Base-by-base conservation (phyloP, 2,113 vertebrate genomes). In the Coreoperca whiteheadi region DNA sequence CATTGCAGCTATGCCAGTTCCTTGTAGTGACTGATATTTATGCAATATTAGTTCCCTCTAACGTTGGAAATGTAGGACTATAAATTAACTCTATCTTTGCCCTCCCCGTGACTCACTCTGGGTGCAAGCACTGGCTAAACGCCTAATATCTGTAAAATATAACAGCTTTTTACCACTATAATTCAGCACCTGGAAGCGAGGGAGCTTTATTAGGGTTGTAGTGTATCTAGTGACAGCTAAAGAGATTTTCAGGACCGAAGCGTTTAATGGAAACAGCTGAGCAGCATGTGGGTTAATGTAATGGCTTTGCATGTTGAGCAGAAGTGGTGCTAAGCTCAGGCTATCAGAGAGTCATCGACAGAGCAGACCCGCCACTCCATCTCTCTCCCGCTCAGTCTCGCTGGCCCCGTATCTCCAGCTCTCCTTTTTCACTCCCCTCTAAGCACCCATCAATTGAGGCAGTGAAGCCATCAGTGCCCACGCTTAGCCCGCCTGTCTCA, bases 371-470 rank as follows among this genome's bases (percentile, higher is more conserved):
- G 30, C 71, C 67, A 37, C 84, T 89, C 85, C 79, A 68, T 86
- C 85, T 82, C 85, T 77, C 88, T 69, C 71, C 6, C 25, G 28
- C 84, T 83, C 82, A 4, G 75, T 67, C 82, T 83, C 30, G 20
- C 84, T 51, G 82, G 79, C 81, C 80, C 65, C 41, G 39, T 43
- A 79, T 88, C 82, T 86, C 82, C 82, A 28, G 46, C 88, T 61
- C 74, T 81, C 63, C 79, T 79, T 73, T 85, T 83, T 72, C 81
- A 70, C 85, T 88, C 63, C 66, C 82, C 81, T 90, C 84, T 89
- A 88, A 91, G 88, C 88, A 89, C 82, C 88, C 83, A 93, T 94
- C 92, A 92, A 91, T 91, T 79, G 91, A 90, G 80, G 88, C 85
- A 80, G 84, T 86, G 88, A 90, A 90, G 87, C 91, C 90, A 91